A percentile compares a stretch with the other conserved stretches of the same genome.
Evolutionary conservation across 2,888 invertebrate genomes (phyloP).

Genomic region (Drosophila eohydei): DNA sequence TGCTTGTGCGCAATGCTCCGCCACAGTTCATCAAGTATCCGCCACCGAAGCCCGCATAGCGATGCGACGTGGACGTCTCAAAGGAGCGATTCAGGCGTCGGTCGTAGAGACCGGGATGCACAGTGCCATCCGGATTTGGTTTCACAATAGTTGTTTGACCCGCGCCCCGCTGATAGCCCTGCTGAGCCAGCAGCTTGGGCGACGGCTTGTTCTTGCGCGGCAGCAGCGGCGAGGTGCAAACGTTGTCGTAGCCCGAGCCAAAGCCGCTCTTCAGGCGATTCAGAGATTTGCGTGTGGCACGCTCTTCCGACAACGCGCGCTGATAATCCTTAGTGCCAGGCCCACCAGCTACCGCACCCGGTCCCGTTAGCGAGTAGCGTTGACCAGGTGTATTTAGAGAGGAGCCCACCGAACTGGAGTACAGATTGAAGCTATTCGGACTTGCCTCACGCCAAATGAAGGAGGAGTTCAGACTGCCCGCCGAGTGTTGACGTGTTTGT

Average conservation of each 20-base stretch:
- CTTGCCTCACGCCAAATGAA: constrained; percentile 85
- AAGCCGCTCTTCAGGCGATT: constrained; percentile 84
- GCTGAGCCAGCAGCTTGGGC: constrained; percentile 65
- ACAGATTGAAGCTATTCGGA: constrained; percentile 85
- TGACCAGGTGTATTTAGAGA: constrained; percentile 82
- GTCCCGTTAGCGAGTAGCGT: constrained; percentile 78
- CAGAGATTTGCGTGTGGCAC: constrained; percentile 83
- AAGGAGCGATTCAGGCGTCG: constrained; percentile 84
- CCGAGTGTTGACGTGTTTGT: constrained; percentile 77
- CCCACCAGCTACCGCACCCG: constrained; percentile 24
- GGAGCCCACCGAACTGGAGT: constrained; percentile 85
- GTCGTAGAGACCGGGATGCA: constrained; percentile 83
- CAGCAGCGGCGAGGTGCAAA: constrained; percentile 84
- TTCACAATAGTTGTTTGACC: constrained; percentile 62
- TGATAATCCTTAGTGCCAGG: constrained; percentile 76
- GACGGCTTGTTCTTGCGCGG: constrained; percentile 83
- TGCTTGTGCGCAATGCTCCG: constrained; percentile 76
- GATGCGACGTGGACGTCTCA: constrained; percentile 82
- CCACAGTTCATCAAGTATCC: constrained; percentile 80
- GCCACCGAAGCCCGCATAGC: constrained; percentile 80
- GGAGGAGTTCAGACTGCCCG: constrained; percentile 84
- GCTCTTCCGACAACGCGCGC: constrained; percentile 82
- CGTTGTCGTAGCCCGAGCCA: constrained; percentile 84
- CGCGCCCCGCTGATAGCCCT: constrained; percentile 42
- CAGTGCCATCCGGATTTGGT: constrained; percentile 58